These are phyloP conservation scores for Bathynomus jamesi DNA, from an alignment of 1,140 invertebrate genomes.

Conservation along the genomic window DNA sequence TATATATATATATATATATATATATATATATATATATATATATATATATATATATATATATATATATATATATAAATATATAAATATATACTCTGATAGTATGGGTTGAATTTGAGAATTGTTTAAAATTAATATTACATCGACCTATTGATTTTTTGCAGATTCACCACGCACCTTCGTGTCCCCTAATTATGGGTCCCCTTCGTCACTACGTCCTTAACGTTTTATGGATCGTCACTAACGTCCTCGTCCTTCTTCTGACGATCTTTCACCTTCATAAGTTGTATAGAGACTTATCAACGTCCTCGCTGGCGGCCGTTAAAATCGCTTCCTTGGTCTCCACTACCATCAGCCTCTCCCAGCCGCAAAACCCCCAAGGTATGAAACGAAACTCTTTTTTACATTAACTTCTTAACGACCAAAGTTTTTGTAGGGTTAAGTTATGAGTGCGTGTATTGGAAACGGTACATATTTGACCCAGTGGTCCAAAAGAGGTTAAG, in stretches of 20 bases:
- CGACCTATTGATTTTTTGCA: not conserved
- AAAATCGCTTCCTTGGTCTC: slow-evolving; percentile 63
- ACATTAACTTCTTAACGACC: no score
- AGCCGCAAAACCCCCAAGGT: not conserved
- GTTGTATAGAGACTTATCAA: slow-evolving; percentile 71
- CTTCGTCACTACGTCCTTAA: slow-evolving; percentile 81
- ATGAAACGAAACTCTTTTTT: not conserved
- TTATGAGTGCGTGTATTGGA: no score
- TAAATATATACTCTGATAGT: not conserved
- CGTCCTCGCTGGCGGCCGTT: slow-evolving; percentile 59
- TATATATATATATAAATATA: slow-evolving; percentile 1
- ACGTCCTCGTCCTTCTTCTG: slow-evolving; percentile 72
- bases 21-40: slow-evolving; percentile 3
- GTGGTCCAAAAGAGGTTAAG: no score
- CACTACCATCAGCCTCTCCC: slow-evolving; percentile 57
- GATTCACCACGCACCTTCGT: slow-evolving; percentile 60
- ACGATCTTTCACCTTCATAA: slow-evolving; percentile 75
- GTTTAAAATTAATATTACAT: not conserved
- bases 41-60: slow-evolving; percentile 8
- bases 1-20: slow-evolving; percentile 8
- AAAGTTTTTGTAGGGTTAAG: no score
- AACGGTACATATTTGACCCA: no score
- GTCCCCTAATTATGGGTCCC: slow-evolving; percentile 63
- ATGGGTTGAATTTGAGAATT: not conserved
- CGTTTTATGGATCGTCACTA: slow-evolving; percentile 79